A percentile compares a stretch with the other conserved stretches of the same genome.
phyloP scores from a whole-genome alignment of 2,113 vertebrate species.

The Pimephales promelas region DNA sequence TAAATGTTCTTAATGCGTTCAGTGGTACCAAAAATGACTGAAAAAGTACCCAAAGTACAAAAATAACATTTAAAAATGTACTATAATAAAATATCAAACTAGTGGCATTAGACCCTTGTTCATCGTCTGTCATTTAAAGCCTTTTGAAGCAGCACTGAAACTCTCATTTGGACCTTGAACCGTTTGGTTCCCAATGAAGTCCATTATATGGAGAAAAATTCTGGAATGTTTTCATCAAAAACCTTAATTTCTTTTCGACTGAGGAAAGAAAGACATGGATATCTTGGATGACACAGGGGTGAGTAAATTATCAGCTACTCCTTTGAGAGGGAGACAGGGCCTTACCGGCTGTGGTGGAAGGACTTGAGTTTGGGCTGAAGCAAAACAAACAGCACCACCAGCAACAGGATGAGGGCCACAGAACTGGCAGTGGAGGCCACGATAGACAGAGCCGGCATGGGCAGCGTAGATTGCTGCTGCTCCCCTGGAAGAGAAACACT shows the following conservation, averaged over 20 bases:
- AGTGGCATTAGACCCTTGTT: no score
- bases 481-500: conserved; percentile 77
- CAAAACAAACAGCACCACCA: conserved; percentile 95
- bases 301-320: no score
- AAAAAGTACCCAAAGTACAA: not conserved
- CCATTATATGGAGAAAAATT: no score
- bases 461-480: conserved; percentile 82
- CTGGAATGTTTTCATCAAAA: no score
- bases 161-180: no score
- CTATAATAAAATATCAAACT: not conserved
- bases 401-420: conserved; percentile 90
- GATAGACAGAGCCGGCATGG: conserved; percentile 90
- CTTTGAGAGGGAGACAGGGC: not conserved
- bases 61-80: not conserved
- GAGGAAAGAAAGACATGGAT: no score
- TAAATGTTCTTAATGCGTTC: not conserved
- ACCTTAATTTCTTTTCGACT: no score
- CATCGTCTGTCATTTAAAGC: no score
- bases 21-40: not conserved
- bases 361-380: conserved; percentile 98
- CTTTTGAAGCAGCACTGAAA: no score
- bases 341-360: conserved; percentile 93
- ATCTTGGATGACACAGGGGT: no score
- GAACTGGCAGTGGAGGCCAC: conserved; percentile 94
- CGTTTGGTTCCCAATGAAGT: no score